Base-by-base conservation (phyloP, 2,888 invertebrate genomes). In the Margaritifera margaritifera region DNA sequence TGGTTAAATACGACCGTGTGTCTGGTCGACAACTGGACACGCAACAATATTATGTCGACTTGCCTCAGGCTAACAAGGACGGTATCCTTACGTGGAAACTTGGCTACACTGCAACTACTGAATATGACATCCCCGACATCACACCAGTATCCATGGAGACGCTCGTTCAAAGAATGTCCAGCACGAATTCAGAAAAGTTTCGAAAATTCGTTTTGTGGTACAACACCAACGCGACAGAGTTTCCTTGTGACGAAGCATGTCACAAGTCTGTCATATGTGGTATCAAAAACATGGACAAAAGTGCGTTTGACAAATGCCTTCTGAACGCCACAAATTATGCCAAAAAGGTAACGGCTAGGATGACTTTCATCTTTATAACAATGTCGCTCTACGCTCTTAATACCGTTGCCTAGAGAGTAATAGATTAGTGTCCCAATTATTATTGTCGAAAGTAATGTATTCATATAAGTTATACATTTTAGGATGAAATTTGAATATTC, bases 21-120 rank as follows among this genome's bases (percentile, higher is more conserved):
- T 82, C 81, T 4, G 84, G 85, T 20, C 90, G 95, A 94, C 94
- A 96, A 71, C 91, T 95, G 87, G 96, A 97, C 91, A 96, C 96
- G 90, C 94, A 94, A 24, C 97, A 97, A 91, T 96, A 94, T 90
- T 96, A 94, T 91, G 91, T 97, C 89, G 95, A 97, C 90, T 91
- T 97, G 83, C 86, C 86, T 0, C 92, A 93, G 24, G 92, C 93
- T 76, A 92, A 92, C 82, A 83, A 85, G 54, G 91, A 91, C 73
- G 92, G 93, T 22, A 93, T 93, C 74, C 93, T 94, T 3, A 93
- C 94, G 82, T 97, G 97, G 96, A 91, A 92, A 70, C 91, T 94
- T 6, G 96, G 96, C 88, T 96, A 96, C 91, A 95, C 95, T 88
- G 92, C 96, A 80, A 95, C 94, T 55, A 92, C 93, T 69, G 92